Percentiles rank a stretch among this genome's conserved stretches.
These are phyloP conservation scores for Beris chalybata DNA, from an alignment of 2,888 invertebrate genomes.

Conservation along the genomic window DNA sequence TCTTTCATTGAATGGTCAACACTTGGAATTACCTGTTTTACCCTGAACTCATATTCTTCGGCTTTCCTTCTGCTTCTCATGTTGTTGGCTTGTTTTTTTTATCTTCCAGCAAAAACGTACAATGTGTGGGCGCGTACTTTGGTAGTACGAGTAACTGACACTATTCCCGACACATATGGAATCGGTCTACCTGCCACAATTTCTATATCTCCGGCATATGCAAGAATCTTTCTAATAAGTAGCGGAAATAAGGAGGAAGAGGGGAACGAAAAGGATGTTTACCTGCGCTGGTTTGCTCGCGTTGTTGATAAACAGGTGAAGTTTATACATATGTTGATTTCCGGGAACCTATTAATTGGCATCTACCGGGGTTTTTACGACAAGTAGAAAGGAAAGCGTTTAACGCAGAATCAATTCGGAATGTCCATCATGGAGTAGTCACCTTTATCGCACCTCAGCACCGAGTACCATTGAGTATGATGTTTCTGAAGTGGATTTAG, in stretches of 20 bases:
- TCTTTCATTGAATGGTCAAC: constrained; percentile 15
- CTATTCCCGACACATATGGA: no score
- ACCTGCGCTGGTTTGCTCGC: constrained; percentile 3
- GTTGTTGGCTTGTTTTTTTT: background rate
- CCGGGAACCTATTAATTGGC: background rate
- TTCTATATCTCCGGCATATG: no score
- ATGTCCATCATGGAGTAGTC: no score
- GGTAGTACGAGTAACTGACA: no score
- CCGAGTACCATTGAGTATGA: no score
- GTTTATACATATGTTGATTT: constrained; percentile 8
- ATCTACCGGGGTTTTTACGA: constrained; percentile 1
- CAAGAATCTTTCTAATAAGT: background rate
- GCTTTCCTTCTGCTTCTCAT: background rate
- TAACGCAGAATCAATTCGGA: no score
- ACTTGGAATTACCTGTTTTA: constrained; percentile 19
- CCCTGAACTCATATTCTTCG: background rate
- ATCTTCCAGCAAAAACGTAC: background rate
- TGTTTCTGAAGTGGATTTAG: no score
- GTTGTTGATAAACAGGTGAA: background rate
- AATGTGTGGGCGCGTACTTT: no score
- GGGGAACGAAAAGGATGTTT: background rate
- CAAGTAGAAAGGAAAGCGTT: background rate
- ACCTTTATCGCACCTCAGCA: no score
- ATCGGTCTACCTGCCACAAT: no score
- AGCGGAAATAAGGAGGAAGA: background rate